A percentile compares a stretch with the other conserved stretches of the same genome.
Conservation (phyloP, 2,797 vertebrate species). For the Labroides dimidiatus region DNA sequence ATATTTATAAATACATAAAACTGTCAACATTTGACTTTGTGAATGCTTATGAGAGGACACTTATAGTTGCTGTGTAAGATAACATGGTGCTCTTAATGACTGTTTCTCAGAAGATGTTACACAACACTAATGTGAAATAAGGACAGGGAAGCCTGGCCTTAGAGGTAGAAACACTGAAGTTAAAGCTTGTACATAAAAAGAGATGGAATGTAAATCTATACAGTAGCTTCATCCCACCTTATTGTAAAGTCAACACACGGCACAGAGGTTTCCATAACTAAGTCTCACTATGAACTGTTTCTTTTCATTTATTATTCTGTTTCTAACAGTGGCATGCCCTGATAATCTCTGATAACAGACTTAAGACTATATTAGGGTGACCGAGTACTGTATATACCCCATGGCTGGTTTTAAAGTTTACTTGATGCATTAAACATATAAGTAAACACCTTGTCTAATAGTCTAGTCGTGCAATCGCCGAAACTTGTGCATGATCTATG, state of each 20-base stretch:
- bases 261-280: conserved; percentile 51
- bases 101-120: conserved; percentile 47
- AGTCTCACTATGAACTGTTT: conserved; percentile 48
- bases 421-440: conserved; percentile 64
- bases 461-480: conserved; percentile 72
- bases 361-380: conserved; percentile 63
- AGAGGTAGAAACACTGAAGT: conserved; percentile 27
- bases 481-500: conserved; percentile 76
- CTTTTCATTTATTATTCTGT: conserved; percentile 17
- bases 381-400: conserved; percentile 46
- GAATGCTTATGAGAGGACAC: conserved; percentile 29
- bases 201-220: conserved; percentile 61
- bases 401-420: conserved; percentile 73
- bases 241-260: conserved; percentile 53
- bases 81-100: conserved; percentile 56
- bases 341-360: conserved; percentile 63
- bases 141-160: conserved; percentile 39
- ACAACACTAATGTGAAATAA: conserved; percentile 23
- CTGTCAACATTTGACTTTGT: conserved; percentile 47
- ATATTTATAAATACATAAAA: conserved; percentile 40
- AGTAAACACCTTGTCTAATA: conserved; percentile 69
- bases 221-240: conserved; percentile 47
- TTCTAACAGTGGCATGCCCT: conserved; percentile 76
- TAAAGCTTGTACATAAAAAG: conserved; percentile 68
- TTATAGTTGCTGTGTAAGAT: conserved; percentile 52